Conservation (phyloP, 2,113 vertebrate genomes). For the Pterophyllum scalare region DNA sequence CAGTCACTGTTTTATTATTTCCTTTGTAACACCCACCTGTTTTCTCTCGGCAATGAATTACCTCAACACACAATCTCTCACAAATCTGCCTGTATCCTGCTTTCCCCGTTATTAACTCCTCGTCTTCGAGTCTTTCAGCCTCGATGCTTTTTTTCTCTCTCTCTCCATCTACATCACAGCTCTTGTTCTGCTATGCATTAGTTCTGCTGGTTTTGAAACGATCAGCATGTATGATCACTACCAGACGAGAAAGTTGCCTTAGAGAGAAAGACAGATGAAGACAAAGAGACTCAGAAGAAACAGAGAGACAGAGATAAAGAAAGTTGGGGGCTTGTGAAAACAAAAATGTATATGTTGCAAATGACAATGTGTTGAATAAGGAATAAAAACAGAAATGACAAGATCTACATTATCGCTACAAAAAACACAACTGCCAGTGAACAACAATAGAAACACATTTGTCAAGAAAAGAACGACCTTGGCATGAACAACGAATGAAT, state of each 20-base stretch:
- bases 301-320: background rate
- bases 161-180: conserved; percentile 55
- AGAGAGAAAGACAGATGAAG: conserved; percentile 25
- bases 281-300: background rate
- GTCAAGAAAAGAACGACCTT: conserved; percentile 14
- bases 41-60: conserved; percentile 63
- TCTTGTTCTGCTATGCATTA: conserved; percentile 75
- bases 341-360: background rate
- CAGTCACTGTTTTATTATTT: conserved; percentile 48
- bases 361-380: background rate
- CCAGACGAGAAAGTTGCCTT: conserved; percentile 63
- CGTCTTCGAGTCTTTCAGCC: conserved; percentile 15
- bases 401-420: background rate
- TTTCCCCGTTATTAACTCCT: conserved; percentile 58
- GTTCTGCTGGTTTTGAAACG: conserved; percentile 79
- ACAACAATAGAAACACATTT: background rate
- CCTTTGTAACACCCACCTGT: conserved; percentile 57
- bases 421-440: background rate
- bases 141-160: conserved; percentile 9
- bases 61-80: conserved; percentile 60
- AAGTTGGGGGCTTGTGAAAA: background rate
- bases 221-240: conserved; percentile 77
- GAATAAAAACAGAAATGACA: background rate
- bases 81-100: conserved; percentile 31
- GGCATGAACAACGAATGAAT: background rate